Evolutionary conservation across 2,797 vertebrate genomes (phyloP).

Genomic region (Dallia pectoralis): DNA sequence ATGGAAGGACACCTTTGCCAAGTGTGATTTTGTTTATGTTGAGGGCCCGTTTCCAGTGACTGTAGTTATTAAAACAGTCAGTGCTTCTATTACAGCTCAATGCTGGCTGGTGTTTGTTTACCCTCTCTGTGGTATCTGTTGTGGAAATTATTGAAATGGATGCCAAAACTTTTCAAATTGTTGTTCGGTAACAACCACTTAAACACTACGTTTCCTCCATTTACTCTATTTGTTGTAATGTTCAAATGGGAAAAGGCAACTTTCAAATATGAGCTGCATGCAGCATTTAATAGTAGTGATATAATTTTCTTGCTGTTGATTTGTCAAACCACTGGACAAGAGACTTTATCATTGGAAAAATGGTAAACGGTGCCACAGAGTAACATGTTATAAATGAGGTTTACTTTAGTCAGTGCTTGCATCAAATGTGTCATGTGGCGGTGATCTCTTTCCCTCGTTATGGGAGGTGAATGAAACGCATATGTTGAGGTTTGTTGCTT

Average conservation of each 20-base stretch:
- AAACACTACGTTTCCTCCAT: conserved; percentile 30
- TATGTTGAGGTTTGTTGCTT: conserved; percentile 18
- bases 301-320: conserved; percentile 19
- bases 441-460: conserved; percentile 18
- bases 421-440: conserved; percentile 1
- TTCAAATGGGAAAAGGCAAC: conserved; percentile 9
- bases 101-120: conserved; percentile 29
- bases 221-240: conserved; percentile 16
- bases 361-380: not conserved
- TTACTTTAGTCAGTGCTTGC: conserved; percentile 5
- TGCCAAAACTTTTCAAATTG: conserved; percentile 10
- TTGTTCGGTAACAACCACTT: conserved; percentile 20
- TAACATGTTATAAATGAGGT: conserved; percentile 7
- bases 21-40: conserved; percentile 9
- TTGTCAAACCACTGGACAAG: conserved; percentile 18
- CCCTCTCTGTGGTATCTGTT: conserved; percentile 17
- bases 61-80: not conserved
- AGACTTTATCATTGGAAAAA: not conserved
- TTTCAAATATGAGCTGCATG: conserved; percentile 7
- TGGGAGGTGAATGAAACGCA: conserved; percentile 11
- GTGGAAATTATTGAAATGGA: conserved; percentile 2
- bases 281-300: too few species aligned
- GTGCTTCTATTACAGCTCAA: conserved; percentile 14
- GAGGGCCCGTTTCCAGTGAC: not conserved
- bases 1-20: not conserved